Conservation (phyloP, 2,888 invertebrate genomes). For the Timandra comae region DNA sequence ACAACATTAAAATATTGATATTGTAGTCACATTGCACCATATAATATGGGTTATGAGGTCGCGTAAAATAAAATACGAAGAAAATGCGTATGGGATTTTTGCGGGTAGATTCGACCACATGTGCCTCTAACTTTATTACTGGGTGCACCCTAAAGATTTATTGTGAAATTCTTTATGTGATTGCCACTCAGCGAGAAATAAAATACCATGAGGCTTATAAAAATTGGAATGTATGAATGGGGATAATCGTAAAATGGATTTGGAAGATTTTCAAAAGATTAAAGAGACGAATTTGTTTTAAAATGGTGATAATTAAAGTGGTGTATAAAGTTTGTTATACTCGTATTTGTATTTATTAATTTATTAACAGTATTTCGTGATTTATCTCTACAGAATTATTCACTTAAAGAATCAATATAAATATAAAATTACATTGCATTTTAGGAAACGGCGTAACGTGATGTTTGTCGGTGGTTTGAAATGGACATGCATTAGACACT, state of each 20-base stretch:
- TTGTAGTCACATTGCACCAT: conserved; percentile 22
- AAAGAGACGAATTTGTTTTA: no score
- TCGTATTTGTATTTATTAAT: no score
- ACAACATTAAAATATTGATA: conserved; percentile 33
- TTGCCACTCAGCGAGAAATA: conserved; percentile 1
- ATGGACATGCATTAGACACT: no score
- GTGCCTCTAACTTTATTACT: conserved; percentile 15
- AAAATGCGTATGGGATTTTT: conserved; percentile 15
- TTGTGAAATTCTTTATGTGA: conserved; percentile 1
- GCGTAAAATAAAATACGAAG: conserved; percentile 26
- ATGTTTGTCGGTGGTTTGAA: no score
- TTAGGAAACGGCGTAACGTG: no score
- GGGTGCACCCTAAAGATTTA: conserved; percentile 8
- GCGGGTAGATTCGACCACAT: conserved; percentile 8
- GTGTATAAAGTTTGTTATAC: no score
- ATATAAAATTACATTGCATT: no score
- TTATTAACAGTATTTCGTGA: no score
- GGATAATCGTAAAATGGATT: not conserved
- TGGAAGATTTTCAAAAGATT: no score
- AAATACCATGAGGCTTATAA: not conserved
- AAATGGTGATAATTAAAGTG: no score
- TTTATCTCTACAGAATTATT: no score
- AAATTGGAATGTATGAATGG: not conserved
- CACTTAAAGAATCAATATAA: no score
- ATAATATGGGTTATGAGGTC: conserved; percentile 34